Base-by-base conservation (phyloP, 2,888 invertebrate species). In the Nebria salina region DNA sequence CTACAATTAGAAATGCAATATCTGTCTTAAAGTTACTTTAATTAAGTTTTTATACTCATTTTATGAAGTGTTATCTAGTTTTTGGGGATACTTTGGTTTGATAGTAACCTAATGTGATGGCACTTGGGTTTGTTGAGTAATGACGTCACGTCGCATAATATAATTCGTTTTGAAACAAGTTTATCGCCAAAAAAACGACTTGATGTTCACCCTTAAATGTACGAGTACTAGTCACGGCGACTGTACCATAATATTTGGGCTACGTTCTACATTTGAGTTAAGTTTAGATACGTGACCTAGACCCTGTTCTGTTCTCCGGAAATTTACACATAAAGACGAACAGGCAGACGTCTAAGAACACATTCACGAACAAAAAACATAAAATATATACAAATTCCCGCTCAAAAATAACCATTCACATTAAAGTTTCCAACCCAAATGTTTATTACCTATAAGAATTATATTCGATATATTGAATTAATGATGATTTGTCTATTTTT, bases 401-500 rank as follows among this genome's bases (percentile, higher is more conserved):
- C 54, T 20, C 54, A 54, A 7, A 54, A 54, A 54, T 54, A 54
- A 54, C 7, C 34, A 4, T 34, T 34, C 34, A 34, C 34, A 34
- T 34, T 20, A 5, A 34, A 34, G 34, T 1, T 20, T 20, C 20
- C 20, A 20, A 34, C 34, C 5, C 34, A 20, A 20, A 20, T 20
- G 20, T 34, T 34, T 34, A 34, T 34, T 34, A 34, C 2, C 34
- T 34, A 4, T 34, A 34, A 0, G 34, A 34, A 34, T 34, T 34
- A 34, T 34, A 34, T 34, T 34, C 34, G 34, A 34, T 0, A 34
- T 34, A 34, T 4, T 34, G 2, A 34, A 2, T 34, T 34, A 34
- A 34, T 54, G 54, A 2, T 4, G 13, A 54, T 54, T 54, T 54
- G 4, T 54, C 2, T 54, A 54, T 54, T 54, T 76, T 89, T 89